A percentile compares a stretch with the other conserved stretches of the same genome.
Conservation (phyloP, 2,888 invertebrate genomes). For the Meiosimyza decipiens region DNA sequence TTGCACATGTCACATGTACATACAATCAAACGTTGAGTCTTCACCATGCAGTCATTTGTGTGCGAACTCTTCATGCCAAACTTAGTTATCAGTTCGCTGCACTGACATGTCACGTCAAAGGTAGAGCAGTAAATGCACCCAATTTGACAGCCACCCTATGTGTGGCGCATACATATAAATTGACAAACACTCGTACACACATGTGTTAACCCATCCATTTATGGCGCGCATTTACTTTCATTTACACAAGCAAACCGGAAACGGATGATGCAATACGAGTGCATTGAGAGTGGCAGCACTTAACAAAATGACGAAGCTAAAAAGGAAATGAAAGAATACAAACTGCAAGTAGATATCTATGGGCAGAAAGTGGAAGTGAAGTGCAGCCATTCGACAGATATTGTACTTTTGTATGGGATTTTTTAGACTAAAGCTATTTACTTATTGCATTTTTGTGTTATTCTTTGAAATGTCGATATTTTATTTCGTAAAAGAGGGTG, state of each 20-base stretch:
- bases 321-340: background rate
- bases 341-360: too few relatives aligned
- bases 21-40: background rate
- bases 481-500: too few relatives aligned
- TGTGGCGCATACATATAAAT: too few relatives aligned
- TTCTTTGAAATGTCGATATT: too few relatives aligned
- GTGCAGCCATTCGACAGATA: too few relatives aligned
- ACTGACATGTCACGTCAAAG: background rate
- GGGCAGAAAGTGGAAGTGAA: too few relatives aligned
- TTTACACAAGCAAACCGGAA: slow-evolving; percentile 17
- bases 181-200: too few relatives aligned
- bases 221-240: background rate
- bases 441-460: too few relatives aligned
- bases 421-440: too few relatives aligned
- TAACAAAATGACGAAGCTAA: slow-evolving; percentile 6
- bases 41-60: background rate
- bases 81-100: slow-evolving; percentile 16
- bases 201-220: too few relatives aligned
- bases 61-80: slow-evolving; percentile 4
- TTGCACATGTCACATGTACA: background rate
- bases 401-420: too few relatives aligned
- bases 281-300: slow-evolving; percentile 8
- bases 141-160: background rate
- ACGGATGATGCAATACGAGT: slow-evolving; percentile 20
- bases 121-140: background rate